These are phyloP conservation scores for Gobio gobio DNA, from an alignment of 2,113 vertebrate species.

Conservation along the genomic window DNA sequence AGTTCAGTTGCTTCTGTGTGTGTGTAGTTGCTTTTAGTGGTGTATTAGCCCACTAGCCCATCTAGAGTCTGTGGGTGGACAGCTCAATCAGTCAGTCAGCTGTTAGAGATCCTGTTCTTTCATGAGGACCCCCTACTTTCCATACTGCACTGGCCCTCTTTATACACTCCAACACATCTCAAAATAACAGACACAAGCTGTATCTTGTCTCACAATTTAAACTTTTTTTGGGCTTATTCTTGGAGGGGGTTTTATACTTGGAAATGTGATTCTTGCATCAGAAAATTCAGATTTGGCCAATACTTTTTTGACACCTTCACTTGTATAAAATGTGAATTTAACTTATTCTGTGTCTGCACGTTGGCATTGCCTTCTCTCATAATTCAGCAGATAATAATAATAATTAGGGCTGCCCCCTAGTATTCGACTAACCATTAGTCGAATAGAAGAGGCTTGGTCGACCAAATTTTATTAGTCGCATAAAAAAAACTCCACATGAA, in stretches of 20 bases:
- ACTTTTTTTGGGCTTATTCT: background rate
- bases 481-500: no score
- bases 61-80: background rate
- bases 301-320: background rate
- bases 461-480: no score
- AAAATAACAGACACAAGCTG: background rate
- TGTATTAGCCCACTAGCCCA: background rate
- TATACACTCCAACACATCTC: background rate
- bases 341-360: no score
- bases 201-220: background rate
- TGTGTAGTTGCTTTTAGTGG: background rate
- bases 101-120: constrained; percentile 4
- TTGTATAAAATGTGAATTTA: background rate
- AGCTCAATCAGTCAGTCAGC: constrained; percentile 3
- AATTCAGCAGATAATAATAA: background rate
- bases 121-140: background rate
- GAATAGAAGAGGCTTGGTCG: no score
- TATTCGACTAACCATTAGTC: no score
- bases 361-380: background rate
- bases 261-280: background rate
- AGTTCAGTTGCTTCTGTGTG: constrained; percentile 13
- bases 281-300: background rate
- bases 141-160: background rate
- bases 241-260: background rate
- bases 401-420: background rate